Percentiles rank a stretch among this genome's conserved stretches.
These are phyloP conservation scores for Acleris cristana DNA, from an alignment of 2,888 invertebrate species.

Conservation along the genomic window DNA sequence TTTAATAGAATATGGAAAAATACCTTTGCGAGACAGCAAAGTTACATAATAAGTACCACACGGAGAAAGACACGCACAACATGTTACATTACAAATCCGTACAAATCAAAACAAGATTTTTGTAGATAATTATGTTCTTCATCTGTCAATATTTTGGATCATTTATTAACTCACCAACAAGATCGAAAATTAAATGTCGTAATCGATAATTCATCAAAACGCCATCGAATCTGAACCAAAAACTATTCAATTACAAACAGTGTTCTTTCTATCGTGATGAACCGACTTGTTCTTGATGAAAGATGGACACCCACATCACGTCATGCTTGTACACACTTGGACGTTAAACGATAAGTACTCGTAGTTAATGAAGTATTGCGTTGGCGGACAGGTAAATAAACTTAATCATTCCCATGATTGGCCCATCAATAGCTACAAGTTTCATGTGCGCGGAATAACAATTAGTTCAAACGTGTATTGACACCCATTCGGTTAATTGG, in stretches of 20 bases:
- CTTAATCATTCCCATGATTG: constrained; percentile 65
- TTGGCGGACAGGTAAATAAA: constrained; percentile 71
- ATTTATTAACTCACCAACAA: constrained; percentile 1
- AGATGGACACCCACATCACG: constrained; percentile 67
- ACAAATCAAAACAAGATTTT: not conserved
- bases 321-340: constrained; percentile 43
- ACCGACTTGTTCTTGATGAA: constrained; percentile 66
- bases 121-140: not conserved
- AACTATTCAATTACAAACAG: constrained; percentile 69
- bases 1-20: too few species aligned
- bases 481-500: constrained; percentile 61
- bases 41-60: too few species aligned
- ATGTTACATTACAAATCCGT: too few species aligned
- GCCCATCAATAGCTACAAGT: constrained; percentile 50
- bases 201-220: constrained; percentile 61
- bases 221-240: constrained; percentile 60
- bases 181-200: constrained; percentile 38
- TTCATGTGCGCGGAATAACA: constrained; percentile 47
- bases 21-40: too few species aligned
- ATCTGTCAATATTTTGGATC: constrained; percentile 6
- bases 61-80: too few species aligned
- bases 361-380: constrained; percentile 59
- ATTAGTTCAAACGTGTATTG: constrained; percentile 54
- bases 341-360: constrained; percentile 39
- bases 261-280: constrained; percentile 66